Percentiles rank a stretch among this genome's conserved stretches.
Conservation (phyloP, 2,113 vertebrate species). For the Chionis minor region DNA sequence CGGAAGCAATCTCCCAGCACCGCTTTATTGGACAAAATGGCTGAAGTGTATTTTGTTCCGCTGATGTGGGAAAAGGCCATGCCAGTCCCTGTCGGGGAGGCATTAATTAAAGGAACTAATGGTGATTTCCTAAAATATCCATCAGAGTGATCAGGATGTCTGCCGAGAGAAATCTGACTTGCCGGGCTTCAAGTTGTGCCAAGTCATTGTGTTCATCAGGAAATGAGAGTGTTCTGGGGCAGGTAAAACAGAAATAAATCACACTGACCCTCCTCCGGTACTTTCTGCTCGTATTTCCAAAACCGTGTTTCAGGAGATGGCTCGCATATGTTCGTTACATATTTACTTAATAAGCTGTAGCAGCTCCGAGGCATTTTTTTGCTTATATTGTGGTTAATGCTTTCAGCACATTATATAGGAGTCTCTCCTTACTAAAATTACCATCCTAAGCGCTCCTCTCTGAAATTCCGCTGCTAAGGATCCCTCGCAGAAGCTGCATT, state of each 20-base stretch:
- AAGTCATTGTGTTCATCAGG: slow-evolving; percentile 58
- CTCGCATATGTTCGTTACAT: not conserved
- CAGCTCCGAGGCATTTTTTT: not conserved
- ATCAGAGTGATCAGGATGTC: slow-evolving; percentile 41
- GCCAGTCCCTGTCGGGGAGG: not conserved
- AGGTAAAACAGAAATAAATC: slow-evolving; percentile 52
- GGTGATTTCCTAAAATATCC: slow-evolving; percentile 45
- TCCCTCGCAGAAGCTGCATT: not conserved
- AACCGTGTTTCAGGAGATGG: not conserved
- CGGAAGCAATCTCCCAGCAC: rapidly evolving
- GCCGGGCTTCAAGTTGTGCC: slow-evolving; percentile 48
- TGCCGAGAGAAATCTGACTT: slow-evolving; percentile 51
- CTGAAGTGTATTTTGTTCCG: not conserved
- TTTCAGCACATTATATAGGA: not conserved
- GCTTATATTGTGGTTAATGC: not conserved
- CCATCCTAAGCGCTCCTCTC: not conserved
- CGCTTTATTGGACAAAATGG: not conserved
- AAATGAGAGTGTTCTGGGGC: slow-evolving; percentile 40
- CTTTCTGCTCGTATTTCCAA: slow-evolving; percentile 1
- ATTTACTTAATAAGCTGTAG: not conserved
- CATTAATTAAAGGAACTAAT: slow-evolving; percentile 56
- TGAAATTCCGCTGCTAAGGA: not conserved
- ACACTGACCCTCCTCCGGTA: not conserved
- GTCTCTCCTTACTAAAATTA: not conserved
- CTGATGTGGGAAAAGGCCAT: not conserved